These are phyloP conservation scores for Dusona sp. DNA, from an alignment of 2,888 invertebrate species.

Conservation along the genomic window DNA sequence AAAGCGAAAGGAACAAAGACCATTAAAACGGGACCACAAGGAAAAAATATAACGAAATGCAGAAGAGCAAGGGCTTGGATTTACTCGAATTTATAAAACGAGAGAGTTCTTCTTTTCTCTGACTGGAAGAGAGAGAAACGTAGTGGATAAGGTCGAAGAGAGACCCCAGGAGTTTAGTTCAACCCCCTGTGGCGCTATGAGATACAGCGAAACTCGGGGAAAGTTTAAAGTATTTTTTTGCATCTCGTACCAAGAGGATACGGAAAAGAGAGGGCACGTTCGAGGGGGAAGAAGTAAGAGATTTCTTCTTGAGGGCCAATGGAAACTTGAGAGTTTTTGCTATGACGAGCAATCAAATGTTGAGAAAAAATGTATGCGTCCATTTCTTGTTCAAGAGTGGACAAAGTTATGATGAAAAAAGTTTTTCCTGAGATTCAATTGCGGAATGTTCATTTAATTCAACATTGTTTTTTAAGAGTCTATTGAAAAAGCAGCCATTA, in stretches of 20 bases:
- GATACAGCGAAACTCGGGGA: constrained; percentile 43
- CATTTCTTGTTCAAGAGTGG: neutral
- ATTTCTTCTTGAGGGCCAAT: neutral
- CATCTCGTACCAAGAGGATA: neutral
- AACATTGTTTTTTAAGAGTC: neutral
- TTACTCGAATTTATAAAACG: constrained; percentile 40
- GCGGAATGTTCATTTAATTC: neutral
- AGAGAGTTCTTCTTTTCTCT: constrained; percentile 30
- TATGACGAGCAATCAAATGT: constrained; percentile 24
- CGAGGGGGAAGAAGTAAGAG: constrained; percentile 10
- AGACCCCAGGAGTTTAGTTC: constrained; percentile 35
- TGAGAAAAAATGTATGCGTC: neutral
- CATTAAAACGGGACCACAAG: neutral
- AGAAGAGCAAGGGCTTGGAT: constrained; percentile 10
- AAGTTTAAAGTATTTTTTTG: constrained; percentile 39
- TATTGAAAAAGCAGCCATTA: too few relatives aligned
- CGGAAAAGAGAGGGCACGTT: neutral
- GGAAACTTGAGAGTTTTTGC: constrained; percentile 1
- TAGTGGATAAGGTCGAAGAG: constrained; percentile 28
- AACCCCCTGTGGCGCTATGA: constrained; percentile 54
- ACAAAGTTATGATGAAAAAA: neutral
- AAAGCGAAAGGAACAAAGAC: neutral
- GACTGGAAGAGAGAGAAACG: constrained; percentile 7
- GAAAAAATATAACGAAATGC: constrained; percentile 20
- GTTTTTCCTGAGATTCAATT: neutral